Base-by-base conservation (phyloP, 2,888 invertebrate species). In the Acleris sparsana region DNA sequence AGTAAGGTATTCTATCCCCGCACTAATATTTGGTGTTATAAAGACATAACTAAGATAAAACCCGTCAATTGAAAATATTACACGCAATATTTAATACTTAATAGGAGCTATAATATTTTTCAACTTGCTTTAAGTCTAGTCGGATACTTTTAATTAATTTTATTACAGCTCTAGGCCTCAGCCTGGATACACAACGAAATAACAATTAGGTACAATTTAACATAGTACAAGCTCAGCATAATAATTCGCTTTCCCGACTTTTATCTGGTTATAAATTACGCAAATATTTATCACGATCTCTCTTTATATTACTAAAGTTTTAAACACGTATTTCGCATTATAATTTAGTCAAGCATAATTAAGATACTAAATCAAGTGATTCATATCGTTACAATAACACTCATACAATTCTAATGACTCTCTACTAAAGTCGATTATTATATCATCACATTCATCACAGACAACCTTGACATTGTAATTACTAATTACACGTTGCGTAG, bases 391-490 rank as follows among this genome's bases (percentile, higher is more conserved):
- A 39, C 13, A 39, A 39, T 39, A 39, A 39, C 39, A 39, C 39
- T 33, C 11, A 11, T 33, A 33, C n/a, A 44, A 16, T 44, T 16
- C 16, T 0, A 44, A 16, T n/a, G 56, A 56, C 22, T 43, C 20
- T 18, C 13, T 20, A 43, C 5, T 43, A 33, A 55, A 55, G 39
- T 16, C 33, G 43, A 44, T 57, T 46, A 46, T 43, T 39, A 39
- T 18, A 16, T 13, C 43, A 11, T 56, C 13, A 9, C 22, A 25
- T 7, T 13, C 43, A 11, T 56, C 13, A 9, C 22, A 25, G 25
- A 44, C 7, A 46, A 46, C 57, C 57, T 57, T 46, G 57, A 57
- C 57, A 9, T 57, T 25, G 43, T 46, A 44, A 11, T 29, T 39
- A 13, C 39, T 33, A 33, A 33, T 33, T 33, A 33, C 39, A 46